Evolutionary conservation across 2,113 vertebrate species (phyloP).

Genomic region (Hipposideros armiger): DNA sequence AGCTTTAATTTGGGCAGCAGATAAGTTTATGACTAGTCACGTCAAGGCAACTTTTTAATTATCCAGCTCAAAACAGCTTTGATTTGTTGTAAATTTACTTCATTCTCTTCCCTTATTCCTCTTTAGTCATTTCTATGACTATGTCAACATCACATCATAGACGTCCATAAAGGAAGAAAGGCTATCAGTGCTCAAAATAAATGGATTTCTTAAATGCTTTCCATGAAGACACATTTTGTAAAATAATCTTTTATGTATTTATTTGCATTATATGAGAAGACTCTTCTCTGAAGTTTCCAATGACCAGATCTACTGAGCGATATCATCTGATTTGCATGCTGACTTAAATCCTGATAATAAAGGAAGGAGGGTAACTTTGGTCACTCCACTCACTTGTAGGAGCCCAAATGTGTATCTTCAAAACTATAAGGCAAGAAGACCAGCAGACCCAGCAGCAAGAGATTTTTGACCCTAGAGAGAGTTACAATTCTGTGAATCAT

Average conservation of each 20-base stretch:
- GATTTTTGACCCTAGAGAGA: background rate
- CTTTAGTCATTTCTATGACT: constrained; percentile 24
- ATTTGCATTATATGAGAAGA: background rate
- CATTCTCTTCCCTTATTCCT: background rate
- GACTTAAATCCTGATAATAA: background rate
- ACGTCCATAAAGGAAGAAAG: background rate
- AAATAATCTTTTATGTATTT: background rate
- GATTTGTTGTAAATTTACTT: background rate
- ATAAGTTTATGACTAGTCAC: background rate
- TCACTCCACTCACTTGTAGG: background rate
- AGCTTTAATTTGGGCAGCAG: background rate
- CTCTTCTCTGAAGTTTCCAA: background rate
- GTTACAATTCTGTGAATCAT: background rate
- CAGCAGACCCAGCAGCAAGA: background rate
- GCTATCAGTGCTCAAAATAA: background rate
- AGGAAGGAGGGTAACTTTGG: background rate
- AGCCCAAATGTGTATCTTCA: background rate
- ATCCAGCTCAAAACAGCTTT: background rate
- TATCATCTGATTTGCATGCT: background rate
- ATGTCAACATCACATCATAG: background rate
- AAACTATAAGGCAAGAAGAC: background rate
- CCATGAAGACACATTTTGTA: background rate
- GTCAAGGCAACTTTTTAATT: background rate
- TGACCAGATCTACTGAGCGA: background rate
- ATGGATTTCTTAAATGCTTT: background rate